Conservation (phyloP, 2,113 vertebrate genomes). For the Cisticola juncidis region DNA sequence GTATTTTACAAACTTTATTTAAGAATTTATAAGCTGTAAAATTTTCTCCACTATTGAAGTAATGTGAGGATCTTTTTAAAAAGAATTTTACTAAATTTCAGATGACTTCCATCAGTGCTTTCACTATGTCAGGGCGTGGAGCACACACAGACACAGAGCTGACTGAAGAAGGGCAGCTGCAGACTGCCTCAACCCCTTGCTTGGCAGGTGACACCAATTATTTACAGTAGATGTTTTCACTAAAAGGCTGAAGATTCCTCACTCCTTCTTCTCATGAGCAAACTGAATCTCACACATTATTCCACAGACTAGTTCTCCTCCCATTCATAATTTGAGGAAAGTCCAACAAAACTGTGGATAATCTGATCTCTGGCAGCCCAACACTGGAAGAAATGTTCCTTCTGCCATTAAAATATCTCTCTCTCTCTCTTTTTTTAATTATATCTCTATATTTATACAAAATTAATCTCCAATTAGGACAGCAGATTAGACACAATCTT, state of each 20-base stretch:
- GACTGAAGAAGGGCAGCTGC: background rate
- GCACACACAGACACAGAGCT: background rate
- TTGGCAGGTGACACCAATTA: background rate
- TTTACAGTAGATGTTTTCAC: background rate
- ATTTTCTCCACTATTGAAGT: background rate
- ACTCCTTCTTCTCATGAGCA: background rate
- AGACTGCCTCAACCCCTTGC: background rate
- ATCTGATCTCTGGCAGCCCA: accelerated
- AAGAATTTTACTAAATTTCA: background rate
- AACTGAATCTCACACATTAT: background rate
- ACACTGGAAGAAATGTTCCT: background rate
- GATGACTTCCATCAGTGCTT: background rate
- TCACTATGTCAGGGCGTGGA: background rate
- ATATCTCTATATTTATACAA: background rate
- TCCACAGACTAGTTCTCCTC: background rate
- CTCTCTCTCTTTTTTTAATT: background rate
- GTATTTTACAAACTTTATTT: background rate
- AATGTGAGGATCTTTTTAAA: background rate
- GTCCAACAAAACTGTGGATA: background rate
- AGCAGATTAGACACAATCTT: background rate
- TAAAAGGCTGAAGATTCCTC: background rate
- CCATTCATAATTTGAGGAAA: background rate
- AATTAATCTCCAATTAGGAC: background rate
- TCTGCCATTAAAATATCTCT: background rate
- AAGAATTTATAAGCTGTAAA: background rate